Evolutionary conservation across 2,113 vertebrate species (phyloP), one percentile per base, ranked within the genome.

Genomic region (Xenus cinereus): DNA sequence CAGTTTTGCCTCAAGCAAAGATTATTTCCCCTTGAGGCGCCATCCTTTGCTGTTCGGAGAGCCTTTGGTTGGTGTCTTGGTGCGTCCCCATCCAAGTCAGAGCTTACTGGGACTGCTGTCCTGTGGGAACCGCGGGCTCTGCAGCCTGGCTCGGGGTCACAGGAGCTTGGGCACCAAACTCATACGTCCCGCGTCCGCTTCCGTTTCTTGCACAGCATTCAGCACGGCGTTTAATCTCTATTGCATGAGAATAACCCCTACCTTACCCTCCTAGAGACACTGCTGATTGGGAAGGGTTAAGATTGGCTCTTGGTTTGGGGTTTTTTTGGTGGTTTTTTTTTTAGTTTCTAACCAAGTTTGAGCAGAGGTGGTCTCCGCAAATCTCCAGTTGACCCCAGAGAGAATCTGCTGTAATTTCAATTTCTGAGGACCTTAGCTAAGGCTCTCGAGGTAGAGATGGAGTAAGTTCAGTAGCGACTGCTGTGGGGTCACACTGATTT

Each of bases 381-480:
- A 8, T 51, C 23, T 51, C 35, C 15, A 5, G 1, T 6, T 7
- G 37, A 23, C 13, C 43, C 13, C 62, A 17, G 37, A 14, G 62
- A 24, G 20, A 51, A 24, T 22, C 48, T 46, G 51, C 35, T 20
- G 28, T 7, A 2, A 32, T 43, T 7, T 46, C 32, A 3, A 9
- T 28, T 53, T 9, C 39, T 23, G n/a, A n/a, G 67, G 12, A 39
- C 56, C 56, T 20, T 10, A 4, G 7, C 30, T 27, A 8, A 33
- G 37, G 72, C 43, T 75, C 23, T 54, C 30, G 19, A 16, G 77
- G 3, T 7, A 3, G 0, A 10, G 27, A 10, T 5, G 35, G n/a
- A 50, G 2, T 21, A 9, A 30, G 46, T 17, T 30, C 27, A 2
- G 0, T 12, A 7, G 3, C 0, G 2, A 7, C n/a, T 10, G 11